Evolutionary conservation across 1,140 invertebrate genomes (phyloP), one percentile per base, ranked within the genome.

Genomic region (Tetramorium parvispinum): DNA sequence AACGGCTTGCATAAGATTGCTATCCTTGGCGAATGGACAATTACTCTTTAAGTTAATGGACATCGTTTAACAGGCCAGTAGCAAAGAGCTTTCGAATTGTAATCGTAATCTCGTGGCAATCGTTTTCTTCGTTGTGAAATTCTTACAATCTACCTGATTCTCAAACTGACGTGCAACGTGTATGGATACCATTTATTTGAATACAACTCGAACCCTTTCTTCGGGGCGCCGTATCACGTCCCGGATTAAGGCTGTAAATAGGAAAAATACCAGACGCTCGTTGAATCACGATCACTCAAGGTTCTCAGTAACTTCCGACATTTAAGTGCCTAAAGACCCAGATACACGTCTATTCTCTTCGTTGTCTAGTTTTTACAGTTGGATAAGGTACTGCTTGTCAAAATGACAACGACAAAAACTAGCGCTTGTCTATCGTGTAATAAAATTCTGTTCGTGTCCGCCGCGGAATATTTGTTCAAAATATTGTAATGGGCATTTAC

Each of bases 261-360:
- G 86, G 32, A 32, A 10, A 85, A 88, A 81, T 88, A 86, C 78
- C 79, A 87, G 75, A 79, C 81, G 73, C 86, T 86, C 88, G 81
- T 82, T 77, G 86, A 63, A 55, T 70, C 89, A 73, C 89, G 83
- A 83, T 32, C 32, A 63, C 89, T 86, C 82, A 77, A 91, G 87
- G 87, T 90, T 90, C 86, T 77, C 87, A 57, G 49, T 55, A 83
- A 90, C 73, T 91, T 87, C 89, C 89, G 83, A 91, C 77, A 82
- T 91, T 91, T 91, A 91, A 91, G 89, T 91, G 89, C 89, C 89
- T 91, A 90, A 82, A 61, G 57, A 90, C 57, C 32, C 70, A 82
- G 68, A 90, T 85, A 70, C 61, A 79, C 78, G 70, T 90, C 70
- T 87, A 87, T 88, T 87, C 88, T 88, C 88, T 89, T 90, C 76